These are phyloP conservation scores for Micromys minutus DNA, from an alignment of 2,113 vertebrate species.

Conservation along the genomic window DNA sequence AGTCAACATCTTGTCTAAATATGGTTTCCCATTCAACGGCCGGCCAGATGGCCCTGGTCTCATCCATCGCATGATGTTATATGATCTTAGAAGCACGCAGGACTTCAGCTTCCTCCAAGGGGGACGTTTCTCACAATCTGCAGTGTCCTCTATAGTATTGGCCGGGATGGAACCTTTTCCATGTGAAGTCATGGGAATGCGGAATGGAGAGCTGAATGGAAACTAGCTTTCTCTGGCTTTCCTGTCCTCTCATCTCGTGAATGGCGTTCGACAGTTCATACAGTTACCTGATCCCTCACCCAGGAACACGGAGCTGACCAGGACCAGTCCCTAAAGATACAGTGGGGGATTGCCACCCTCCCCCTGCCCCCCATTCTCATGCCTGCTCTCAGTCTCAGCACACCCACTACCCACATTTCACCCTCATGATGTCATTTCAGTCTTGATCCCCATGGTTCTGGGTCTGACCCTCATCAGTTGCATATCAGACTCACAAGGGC, in stretches of 20 bases:
- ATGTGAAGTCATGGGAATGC: accelerated
- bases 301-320: neutral
- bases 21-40: neutral
- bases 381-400: neutral
- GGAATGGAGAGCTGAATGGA: neutral
- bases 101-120: neutral
- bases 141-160: neutral
- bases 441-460: neutral
- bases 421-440: neutral
- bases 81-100: neutral
- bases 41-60: neutral
- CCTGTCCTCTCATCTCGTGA: neutral
- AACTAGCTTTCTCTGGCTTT: neutral
- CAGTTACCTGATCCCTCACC: neutral
- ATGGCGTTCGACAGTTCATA: neutral
- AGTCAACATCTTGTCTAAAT: neutral
- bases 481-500: neutral
- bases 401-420: slow-evolving; percentile 23
- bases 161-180: neutral
- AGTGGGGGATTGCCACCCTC: neutral
- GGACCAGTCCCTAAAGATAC: neutral
- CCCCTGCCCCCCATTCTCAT: neutral
- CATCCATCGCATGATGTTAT: neutral
- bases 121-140: neutral
- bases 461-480: neutral